These are phyloP conservation scores for Cloeon dipterum DNA, from an alignment of 2,888 invertebrate genomes.

Conservation along the genomic window DNA sequence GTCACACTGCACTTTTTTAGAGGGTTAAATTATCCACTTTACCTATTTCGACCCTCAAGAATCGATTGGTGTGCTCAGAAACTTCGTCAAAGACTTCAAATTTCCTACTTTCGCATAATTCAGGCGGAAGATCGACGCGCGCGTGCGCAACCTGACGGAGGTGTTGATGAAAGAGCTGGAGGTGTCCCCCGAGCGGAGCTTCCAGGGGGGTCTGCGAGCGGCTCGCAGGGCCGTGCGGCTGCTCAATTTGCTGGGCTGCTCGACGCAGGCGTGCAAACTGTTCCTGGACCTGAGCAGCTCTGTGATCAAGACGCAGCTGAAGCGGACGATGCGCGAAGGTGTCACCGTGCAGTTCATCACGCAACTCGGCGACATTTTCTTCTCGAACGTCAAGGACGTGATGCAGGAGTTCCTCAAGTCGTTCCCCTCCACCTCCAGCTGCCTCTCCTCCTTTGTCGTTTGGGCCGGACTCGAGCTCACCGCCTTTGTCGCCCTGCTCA, in stretches of 20 bases:
- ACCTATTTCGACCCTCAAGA: too few species aligned
- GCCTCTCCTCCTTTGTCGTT: constrained; percentile 54
- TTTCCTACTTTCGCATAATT: too few species aligned
- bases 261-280: constrained; percentile 52
- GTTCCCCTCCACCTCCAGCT: constrained; percentile 53
- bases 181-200: constrained; percentile 69
- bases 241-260: constrained; percentile 50
- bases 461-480: constrained; percentile 76
- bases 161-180: constrained; percentile 75
- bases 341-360: constrained; percentile 57
- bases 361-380: constrained; percentile 62
- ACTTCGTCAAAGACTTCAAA: too few species aligned
- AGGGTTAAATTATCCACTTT: too few species aligned
- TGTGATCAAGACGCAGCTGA: constrained; percentile 55
- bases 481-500: constrained; percentile 54
- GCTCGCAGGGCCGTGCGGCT: constrained; percentile 63
- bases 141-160: constrained; percentile 57
- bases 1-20: too few species aligned
- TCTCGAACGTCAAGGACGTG: constrained; percentile 55
- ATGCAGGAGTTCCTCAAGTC: constrained; percentile 52
- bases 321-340: constrained; percentile 58
- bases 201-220: constrained; percentile 65
- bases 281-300: constrained; percentile 62
- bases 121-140: constrained; percentile 33
- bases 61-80: too few species aligned